Evolutionary conservation across 2,113 vertebrate species (phyloP).

Genomic region (Poeciliopsis occidentalis): DNA sequence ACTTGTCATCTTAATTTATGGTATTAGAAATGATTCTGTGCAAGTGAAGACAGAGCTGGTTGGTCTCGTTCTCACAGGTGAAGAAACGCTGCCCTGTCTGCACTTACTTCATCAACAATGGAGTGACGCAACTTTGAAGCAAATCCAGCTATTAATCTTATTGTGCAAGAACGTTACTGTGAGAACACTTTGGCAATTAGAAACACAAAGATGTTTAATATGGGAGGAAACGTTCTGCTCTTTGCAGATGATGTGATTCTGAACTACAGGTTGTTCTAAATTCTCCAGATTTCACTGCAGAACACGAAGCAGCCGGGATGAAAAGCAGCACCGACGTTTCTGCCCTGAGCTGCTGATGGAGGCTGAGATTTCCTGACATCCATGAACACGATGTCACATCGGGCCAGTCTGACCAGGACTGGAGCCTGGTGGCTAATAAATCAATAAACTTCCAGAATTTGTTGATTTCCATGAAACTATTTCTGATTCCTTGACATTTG

Average conservation of each 20-base stretch:
- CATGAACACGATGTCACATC: too few species aligned
- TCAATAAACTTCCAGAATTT: neutral
- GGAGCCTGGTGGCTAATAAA: neutral
- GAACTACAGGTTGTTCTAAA: too few species aligned
- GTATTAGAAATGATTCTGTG: slow-evolving; percentile 41
- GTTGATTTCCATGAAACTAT: slow-evolving; percentile 4
- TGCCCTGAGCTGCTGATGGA: too few species aligned
- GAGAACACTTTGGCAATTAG: slow-evolving; percentile 5
- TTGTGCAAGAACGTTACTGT: slow-evolving; percentile 3
- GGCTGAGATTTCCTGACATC: too few species aligned
- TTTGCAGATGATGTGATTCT: too few species aligned
- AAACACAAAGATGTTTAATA: slow-evolving; percentile 11
- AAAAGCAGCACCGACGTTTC: too few species aligned
- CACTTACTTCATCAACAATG: slow-evolving; percentile 28
- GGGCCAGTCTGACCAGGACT: too few species aligned
- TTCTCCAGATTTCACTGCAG: too few species aligned
- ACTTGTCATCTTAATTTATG: slow-evolving; percentile 62
- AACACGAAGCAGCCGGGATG: too few species aligned
- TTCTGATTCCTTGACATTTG: slow-evolving; percentile 52
- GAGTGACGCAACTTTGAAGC: slow-evolving; percentile 29
- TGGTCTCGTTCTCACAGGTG: slow-evolving; percentile 28
- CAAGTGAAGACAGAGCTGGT: slow-evolving; percentile 26
- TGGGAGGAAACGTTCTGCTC: neutral
- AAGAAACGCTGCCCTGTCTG: slow-evolving; percentile 41
- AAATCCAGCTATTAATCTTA: slow-evolving; percentile 34